Evolutionary conservation across 2,113 vertebrate species (phyloP), one percentile per base, ranked within the genome.

Genomic region (Hippocampus barbouri): DNA sequence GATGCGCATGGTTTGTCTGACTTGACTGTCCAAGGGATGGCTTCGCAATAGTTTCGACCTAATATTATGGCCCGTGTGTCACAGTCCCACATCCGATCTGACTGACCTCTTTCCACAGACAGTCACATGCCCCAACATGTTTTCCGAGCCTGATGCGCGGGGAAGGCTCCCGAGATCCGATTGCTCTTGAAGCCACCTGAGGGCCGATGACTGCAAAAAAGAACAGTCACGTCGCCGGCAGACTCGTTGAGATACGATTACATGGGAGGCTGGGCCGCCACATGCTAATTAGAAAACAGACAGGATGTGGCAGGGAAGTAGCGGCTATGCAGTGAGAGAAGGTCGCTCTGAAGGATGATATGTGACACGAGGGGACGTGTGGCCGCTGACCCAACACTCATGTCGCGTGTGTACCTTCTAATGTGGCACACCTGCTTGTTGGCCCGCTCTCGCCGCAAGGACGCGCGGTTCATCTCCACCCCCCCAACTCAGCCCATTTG

Each of bases 331-430:
- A 18, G 68, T 23, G 34, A 23, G 20, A 57, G 51, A 54, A 79
- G 70, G 65, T 72, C 80, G 73, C 78, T 75, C 71, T 87, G 87
- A 88, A 76, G 77, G 79, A 87, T 80, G 65, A 71, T 77, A 70
- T 71, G 68, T 86, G 87, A 90, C 87, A 85, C 43, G 41, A 66
- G 84, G 84, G 85, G 78, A 81, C 53, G 82, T 18, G 59, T 61
- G 59, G 76, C 73, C 84, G 73, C 72, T 89, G 85, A 90, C 87
- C 85, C 83, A 38, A 70, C 75, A 72, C 75, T 68, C 70, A 66
- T 69, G 77, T 82, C 79, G 71, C 66, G 83, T 87, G 71, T 62
- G 68, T 69, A 74, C 59, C 66, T 77, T 78, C 43, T 81, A 70
- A 82, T 70, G 41, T 14, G 25, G 81, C 71, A 59, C 71, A 77